Conservation (phyloP, 1,140 invertebrate genomes). For the Zaprionus tsacasi region DNA sequence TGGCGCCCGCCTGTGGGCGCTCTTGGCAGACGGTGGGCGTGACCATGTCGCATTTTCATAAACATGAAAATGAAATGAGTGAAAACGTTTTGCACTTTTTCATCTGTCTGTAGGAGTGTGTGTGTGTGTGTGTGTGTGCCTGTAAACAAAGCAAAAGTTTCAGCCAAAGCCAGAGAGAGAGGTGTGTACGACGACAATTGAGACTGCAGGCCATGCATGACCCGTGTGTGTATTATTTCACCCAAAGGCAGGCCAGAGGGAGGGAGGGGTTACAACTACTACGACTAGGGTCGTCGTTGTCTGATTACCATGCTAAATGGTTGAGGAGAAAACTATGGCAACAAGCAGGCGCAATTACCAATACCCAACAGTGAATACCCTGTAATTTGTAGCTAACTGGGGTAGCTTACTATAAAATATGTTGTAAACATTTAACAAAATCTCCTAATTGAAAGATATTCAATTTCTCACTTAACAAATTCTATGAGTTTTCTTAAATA, state of each 20-base stretch:
- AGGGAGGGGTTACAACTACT: neutral
- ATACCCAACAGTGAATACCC: constrained; percentile 39
- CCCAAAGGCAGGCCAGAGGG: neutral
- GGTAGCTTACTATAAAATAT: neutral
- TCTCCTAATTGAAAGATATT: neutral
- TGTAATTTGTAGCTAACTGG: neutral
- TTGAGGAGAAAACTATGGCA: constrained; percentile 68
- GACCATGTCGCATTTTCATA: constrained; percentile 65
- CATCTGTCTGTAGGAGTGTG: neutral
- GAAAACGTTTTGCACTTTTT: constrained; percentile 69
- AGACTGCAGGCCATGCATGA: constrained; percentile 76
- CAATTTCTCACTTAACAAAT: neutral
- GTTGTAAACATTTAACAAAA: neutral
- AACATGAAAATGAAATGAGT: constrained; percentile 76
- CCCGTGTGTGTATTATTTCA: constrained; percentile 56
- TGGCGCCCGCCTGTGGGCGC: constrained; percentile 13
- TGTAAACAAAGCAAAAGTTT: constrained; percentile 34
- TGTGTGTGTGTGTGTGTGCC: neutral
- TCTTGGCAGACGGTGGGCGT: constrained; percentile 57
- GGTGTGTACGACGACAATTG: constrained; percentile 64
- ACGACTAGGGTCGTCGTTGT: constrained; percentile 37
- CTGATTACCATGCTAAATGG: constrained; percentile 79
- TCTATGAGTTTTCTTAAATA: neutral
- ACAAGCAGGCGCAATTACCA: constrained; percentile 40
- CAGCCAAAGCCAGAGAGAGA: constrained; percentile 54